Base-by-base conservation (phyloP, 2,113 vertebrate genomes). In the Rattus rattus region DNA sequence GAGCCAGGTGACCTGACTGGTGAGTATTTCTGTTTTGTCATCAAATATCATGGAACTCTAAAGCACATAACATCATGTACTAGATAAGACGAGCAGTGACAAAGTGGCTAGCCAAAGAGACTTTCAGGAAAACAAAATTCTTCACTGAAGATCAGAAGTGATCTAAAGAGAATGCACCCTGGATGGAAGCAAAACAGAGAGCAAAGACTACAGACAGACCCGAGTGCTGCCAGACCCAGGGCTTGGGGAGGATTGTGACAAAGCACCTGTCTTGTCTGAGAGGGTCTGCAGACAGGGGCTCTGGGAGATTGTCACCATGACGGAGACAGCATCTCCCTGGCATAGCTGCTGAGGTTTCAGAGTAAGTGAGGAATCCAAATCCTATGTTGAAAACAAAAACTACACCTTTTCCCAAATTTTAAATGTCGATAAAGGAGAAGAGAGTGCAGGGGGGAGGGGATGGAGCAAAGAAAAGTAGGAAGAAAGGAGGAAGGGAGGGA, bases 231-330 rank as follows among this genome's bases (percentile, higher is more conserved):
- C 24, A 16, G 52, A 70, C 39, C 0, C 10, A n/a, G 36, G 69
- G 72, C 17, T 36, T 2, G 14, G 28, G 36, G 49, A 39, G 56
- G 43, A n/a, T 9, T 13, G 12, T 0, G 0, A 2, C 36, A 39
- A 86, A 83, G n/a, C 24, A 7, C 6, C 14, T 0, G 2, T n/a
- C 52, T 56, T 36, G 1, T 14, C 24, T 86, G 73, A 63, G 84
- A 72, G 26, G n/a, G 10, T 59, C 84, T 33, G 2, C 2, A 39
- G 49, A 16, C 39, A 26, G 3, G 0, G 0, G 3, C 19, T 17
- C 14, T 1, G 4, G 33, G 9, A 1, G 1, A 28, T 30, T 22
- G 54, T 85, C 65, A 39, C n/a, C 61, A n/a, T 2, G 39, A 49
- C 28, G 47, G 49, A 83, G 9, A 30, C 0, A 10, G 28, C 2